Base-by-base conservation (phyloP, 2,888 invertebrate genomes). In the Drosophila longiperda region DNA sequence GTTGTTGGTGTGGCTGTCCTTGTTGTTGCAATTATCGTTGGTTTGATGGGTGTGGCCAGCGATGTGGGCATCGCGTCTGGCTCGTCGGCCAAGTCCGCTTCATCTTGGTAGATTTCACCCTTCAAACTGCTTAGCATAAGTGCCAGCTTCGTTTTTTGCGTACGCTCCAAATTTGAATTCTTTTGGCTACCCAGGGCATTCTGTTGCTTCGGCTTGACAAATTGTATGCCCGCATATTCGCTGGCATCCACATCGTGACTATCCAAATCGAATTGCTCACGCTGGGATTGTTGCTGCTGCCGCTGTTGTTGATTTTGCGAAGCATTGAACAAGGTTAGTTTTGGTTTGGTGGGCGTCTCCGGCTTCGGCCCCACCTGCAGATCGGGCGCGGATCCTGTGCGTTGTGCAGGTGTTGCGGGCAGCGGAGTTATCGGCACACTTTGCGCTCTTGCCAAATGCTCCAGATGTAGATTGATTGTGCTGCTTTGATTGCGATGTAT, bases 261-360 rank as follows among this genome's bases (percentile, higher is more conserved):
- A 6, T 67, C 68, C 3, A 71, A 55, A 40, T 76, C 75, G 2
- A 20, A n/a, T 53, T 60, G 34, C 3, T 33, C 61, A 49, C n/a
- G 82, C 91, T 90, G 50, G 23, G 32, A 17, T 12, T 49, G 40
- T 9, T 59, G 38, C 9, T 36, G 49, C 23, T 69, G 36, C 1
- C 33, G 26, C 8, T 36, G 40, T 9, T 40, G 38, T 20, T 15
- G 57, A 15, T 8, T 7, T n/a, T 65, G 60, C 7, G 73, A 58
- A 82, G 89, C 89, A 73, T 93, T 93, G 33, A 93, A 93, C 15
- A 93, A 78, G 0, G 92, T 93, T 15, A 93, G 63, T 74, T 92
- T 93, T 3, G 91, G 91, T 45, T 91, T 92, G 8, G 38, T 3
- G 1, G 59, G 32, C 17, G 26, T 26, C 26, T 33, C 49, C 32